Evolutionary conservation across 2,888 invertebrate genomes (phyloP).

Genomic region (Saturnia pavonia): DNA sequence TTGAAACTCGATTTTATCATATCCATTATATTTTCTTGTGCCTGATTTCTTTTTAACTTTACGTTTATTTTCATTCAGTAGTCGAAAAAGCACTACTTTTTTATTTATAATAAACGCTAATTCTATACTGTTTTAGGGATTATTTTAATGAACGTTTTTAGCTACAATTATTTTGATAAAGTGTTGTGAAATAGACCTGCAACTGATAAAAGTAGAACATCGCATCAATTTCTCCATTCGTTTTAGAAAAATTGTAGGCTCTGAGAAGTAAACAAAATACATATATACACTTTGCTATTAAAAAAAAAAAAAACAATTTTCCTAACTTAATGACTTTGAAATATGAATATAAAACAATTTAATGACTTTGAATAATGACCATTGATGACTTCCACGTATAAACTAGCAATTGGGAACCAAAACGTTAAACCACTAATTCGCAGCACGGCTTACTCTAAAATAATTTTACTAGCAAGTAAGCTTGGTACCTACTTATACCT

Average conservation of each 20-base stretch:
- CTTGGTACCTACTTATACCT: neutral
- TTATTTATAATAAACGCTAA: neutral
- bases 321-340: too few relatives aligned
- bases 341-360: too few relatives aligned
- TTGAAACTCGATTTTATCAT: conserved; percentile 33
- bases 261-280: neutral
- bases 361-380: too few relatives aligned
- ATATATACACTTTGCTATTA: too few relatives aligned
- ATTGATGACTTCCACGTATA: too few relatives aligned
- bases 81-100: neutral
- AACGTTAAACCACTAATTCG: neutral
- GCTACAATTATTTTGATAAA: neutral
- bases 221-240: neutral
- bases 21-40: neutral
- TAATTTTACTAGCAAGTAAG: neutral
- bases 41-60: neutral
- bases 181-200: neutral
- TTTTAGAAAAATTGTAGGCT: neutral
- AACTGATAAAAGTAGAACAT: neutral
- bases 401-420: too few relatives aligned
- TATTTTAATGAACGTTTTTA: neutral
- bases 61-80: neutral
- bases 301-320: too few relatives aligned
- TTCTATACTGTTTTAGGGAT: neutral
- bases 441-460: neutral